These are phyloP conservation scores for Caenorhabditis drosophilae DNA, from an alignment of 2,888 invertebrate genomes.

Conservation along the genomic window DNA sequence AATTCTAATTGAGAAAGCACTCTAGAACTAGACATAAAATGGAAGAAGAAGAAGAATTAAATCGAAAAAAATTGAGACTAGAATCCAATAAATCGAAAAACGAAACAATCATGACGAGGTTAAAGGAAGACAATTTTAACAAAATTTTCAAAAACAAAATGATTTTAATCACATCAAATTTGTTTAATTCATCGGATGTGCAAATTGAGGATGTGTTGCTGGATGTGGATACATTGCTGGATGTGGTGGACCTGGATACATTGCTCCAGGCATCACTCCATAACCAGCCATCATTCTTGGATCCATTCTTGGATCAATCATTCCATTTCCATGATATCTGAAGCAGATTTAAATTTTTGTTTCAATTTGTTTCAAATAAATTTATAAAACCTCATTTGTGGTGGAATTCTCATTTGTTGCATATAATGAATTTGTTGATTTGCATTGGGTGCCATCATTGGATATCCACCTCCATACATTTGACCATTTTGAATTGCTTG, in stretches of 20 bases:
- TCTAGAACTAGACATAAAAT: no score
- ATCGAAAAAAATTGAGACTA: no score
- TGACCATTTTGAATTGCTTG: not conserved
- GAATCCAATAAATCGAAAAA: no score
- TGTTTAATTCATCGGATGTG: not conserved
- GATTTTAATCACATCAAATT: no score
- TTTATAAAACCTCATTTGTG: not conserved
- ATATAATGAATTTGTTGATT: slow-evolving; percentile 9
- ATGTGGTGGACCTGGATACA: slow-evolving; percentile 4
- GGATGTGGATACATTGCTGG: slow-evolving; percentile 13
- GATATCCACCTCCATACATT: not conserved
- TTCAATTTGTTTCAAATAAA: slow-evolving; percentile 2
- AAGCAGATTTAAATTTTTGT: not conserved
- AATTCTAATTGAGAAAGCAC: no score
- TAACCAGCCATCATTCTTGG: slow-evolving; percentile 9
- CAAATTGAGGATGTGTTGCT: not conserved
- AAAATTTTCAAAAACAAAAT: no score
- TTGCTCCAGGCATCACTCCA: slow-evolving; percentile 6
- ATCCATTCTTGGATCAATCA: slow-evolving; percentile 1
- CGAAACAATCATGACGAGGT: no score
- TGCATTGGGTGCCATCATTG: slow-evolving; percentile 10
- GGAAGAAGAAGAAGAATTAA: no score
- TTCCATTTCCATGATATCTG: slow-evolving; percentile 10
- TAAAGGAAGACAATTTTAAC: no score
- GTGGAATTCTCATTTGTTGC: slow-evolving; percentile 28